phyloP scores from a whole-genome alignment of 2,797 vertebrate genomes.

The Ciconia nigra region DNA sequence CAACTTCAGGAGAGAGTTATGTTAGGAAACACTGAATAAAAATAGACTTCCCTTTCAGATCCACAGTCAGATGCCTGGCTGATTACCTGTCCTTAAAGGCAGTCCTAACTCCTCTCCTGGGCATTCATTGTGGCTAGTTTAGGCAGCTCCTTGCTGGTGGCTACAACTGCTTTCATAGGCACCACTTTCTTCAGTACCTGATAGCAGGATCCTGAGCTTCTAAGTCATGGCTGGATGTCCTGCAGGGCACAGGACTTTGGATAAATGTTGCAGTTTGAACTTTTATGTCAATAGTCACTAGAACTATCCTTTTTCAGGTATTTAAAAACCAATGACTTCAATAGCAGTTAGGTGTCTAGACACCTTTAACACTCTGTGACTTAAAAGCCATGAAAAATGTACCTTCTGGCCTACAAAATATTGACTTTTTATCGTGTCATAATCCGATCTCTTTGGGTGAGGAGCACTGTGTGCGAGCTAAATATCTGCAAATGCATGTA shows the following conservation, averaged over 20 bases:
- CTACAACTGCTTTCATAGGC: accelerated
- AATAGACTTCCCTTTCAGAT: neutral
- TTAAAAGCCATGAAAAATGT: neutral
- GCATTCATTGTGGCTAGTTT: neutral
- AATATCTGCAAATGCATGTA: neutral
- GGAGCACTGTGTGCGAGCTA: neutral
- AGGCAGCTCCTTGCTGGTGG: neutral
- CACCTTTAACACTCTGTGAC: neutral
- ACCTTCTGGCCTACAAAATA: neutral
- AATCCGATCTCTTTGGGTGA: neutral
- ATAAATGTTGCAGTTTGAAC: neutral
- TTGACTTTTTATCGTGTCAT: neutral
- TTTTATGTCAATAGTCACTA: neutral
- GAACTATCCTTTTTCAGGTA: neutral
- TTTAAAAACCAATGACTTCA: neutral
- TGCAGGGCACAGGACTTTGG: neutral
- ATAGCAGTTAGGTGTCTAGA: neutral
- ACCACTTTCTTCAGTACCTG: neutral
- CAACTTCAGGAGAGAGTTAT: neutral
- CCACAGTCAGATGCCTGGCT: neutral
- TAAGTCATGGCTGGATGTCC: neutral
- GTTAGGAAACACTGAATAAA: neutral
- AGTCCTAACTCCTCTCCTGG: neutral
- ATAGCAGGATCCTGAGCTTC: neutral
- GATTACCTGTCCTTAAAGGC: neutral